Base-by-base conservation (phyloP, 2,797 vertebrate species). In the Acanthurus leucopareius region DNA sequence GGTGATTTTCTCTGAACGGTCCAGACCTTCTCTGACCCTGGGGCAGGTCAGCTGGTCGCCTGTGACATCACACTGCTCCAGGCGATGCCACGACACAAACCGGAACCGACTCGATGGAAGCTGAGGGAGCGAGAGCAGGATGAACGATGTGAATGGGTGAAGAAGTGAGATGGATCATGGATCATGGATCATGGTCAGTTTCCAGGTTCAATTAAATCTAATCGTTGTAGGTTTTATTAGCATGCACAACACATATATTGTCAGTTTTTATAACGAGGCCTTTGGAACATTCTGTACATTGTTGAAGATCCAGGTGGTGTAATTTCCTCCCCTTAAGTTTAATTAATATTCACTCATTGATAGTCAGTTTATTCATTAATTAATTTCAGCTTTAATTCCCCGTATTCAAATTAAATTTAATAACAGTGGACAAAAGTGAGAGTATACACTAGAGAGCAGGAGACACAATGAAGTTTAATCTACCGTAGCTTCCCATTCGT, bases 21-120 rank as follows among this genome's bases (percentile, higher is more conserved):
- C 73, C 88, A 94, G 88, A 98, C 97, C 97, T 97, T 98, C 94
- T 95, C 97, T 96, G 86, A 99, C 96, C 89, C 97, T 94, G 80
- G 97, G 98, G 73, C 97, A 97, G 79, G 22, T 93, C 82, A 99
- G 96, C 92, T 98, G 97, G 91, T 96, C 94, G 71, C 98, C 98
- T 60, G 81, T 94, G 85, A 99, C 89, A 35, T 95, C 94, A 57
- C 96, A 96, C 65, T 97, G 95, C 79, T 97, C 95, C 90, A 98
- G 83, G 59, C 95, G 92, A 73, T 94, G 93, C 98, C 97, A 99
- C 52, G 94, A 91, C 28, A 95, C 92, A 77, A 97, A 97, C 73
- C 96, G 96, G 86, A 95, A 97, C 48, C 94, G 94, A 84, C 96
- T 96, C 74, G 97, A 97, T 65, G 97, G 97, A 91, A 99, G 95